Base-by-base conservation (phyloP, 53 echinoderm and acorn worm species). In the Mesocentrotus franciscanus region DNA sequence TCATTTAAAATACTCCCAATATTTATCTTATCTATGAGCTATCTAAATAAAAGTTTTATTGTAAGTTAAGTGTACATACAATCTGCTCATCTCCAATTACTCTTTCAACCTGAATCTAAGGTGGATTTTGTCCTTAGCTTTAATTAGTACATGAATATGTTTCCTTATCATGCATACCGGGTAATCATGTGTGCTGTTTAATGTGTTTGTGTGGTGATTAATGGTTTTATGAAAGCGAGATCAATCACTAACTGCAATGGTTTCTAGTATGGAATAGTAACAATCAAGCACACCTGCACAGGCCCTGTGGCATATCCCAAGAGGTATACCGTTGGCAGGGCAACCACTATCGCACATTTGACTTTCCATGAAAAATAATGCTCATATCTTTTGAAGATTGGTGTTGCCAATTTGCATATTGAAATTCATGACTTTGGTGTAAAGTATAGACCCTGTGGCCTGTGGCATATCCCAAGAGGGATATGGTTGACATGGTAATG, bases 121-220 rank as follows among this genome's bases (percentile, higher is more conserved):
- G 24, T 24, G 20, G 68, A 66, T 18, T 61, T 22, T 24, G 9
- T 24, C 68, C 22, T 68, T 0, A 76, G 12, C 30, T 9, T 76
- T 76, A 33, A 32, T 76, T 33, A 76, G 33, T 30, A 76, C 29
- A 76, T 76, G 10, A 30, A 14, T 33, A 76, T 29, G 76, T 76
- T 33, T 33, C 64, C 20, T 18, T 64, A 16, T 18, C 76, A 32
- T 76, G 76, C 12, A 24, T 2, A 49, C 6, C 49, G 20, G 10
- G 9, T 87, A 87, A 87, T 87, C 29, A 87, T 87, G 59, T 87
- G 59, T 58, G 58, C 57, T 29, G 15, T 64, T 64, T 27, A 26
- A 87, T 87, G 87, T 87, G n/a, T 87, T 87, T n/a, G 87, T 57
- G 84, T 84, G 13, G 22, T 84, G 87, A 87, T 87, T 29, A 87